Percentiles rank a stretch among this genome's conserved stretches.
phyloP scores from a whole-genome alignment of 2,113 vertebrate species.

The Oceanodroma tethys region DNA sequence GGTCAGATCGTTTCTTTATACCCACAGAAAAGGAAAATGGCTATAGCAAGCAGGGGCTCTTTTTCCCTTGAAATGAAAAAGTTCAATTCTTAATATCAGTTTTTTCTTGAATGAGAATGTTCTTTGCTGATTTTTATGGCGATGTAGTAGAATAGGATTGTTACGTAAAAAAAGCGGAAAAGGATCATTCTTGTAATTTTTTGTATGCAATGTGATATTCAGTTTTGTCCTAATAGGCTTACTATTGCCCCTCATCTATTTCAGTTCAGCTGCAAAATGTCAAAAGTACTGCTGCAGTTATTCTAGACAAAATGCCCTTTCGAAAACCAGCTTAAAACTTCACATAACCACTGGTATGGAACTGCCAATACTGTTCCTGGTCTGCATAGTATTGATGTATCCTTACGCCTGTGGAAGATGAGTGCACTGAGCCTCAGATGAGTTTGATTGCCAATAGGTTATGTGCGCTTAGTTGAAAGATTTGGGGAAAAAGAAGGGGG shows the following conservation, averaged over 20 bases:
- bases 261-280: neutral
- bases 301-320: constrained; percentile 17
- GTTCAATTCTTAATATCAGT: neutral
- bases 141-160: neutral
- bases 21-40: neutral
- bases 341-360: neutral
- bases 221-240: neutral
- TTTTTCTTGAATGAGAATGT: neutral
- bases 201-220: neutral
- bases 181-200: neutral
- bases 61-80: neutral
- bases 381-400: neutral
- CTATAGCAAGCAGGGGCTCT: neutral
- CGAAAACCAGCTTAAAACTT: neutral
- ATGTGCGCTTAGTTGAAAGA: neutral
- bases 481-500: neutral
- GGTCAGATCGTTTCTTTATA: neutral
- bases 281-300: neutral
- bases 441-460: neutral
- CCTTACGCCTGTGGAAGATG: neutral
- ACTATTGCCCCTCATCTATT: neutral
- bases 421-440: neutral
- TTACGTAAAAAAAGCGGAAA: neutral
- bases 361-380: neutral
- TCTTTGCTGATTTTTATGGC: neutral